These are phyloP conservation scores for Orchesella flavescens DNA, from an alignment of 2,888 invertebrate genomes.

Conservation along the genomic window DNA sequence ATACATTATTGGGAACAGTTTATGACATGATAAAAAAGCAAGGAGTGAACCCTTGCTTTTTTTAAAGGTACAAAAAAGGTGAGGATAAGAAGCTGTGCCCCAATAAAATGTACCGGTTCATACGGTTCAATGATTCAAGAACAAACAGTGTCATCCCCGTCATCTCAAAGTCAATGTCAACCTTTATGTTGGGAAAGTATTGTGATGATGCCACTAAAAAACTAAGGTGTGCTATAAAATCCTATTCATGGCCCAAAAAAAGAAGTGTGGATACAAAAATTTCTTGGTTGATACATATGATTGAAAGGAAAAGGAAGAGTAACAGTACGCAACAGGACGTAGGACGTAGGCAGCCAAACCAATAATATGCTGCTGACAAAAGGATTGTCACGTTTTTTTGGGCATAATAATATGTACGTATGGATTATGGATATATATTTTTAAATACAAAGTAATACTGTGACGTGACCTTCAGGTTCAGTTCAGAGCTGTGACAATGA, in stretches of 20 bases:
- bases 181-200: conserved; percentile 7
- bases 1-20: neutral
- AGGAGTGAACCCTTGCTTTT: conserved; percentile 22
- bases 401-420: neutral
- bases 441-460: no score
- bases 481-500: conserved; percentile 1
- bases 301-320: conserved; percentile 52
- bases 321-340: no score
- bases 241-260: no score
- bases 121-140: conserved; percentile 34
- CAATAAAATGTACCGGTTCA: conserved; percentile 52
- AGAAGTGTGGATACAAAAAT: no score
- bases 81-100: conserved; percentile 34
- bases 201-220: no score
- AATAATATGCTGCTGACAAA: conserved; percentile 1
- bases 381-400: conserved; percentile 17
- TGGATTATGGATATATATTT: no score
- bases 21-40: neutral
- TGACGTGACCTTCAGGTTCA: conserved; percentile 32
- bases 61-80: neutral
- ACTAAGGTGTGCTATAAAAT: no score
- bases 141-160: conserved; percentile 2
- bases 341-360: no score
- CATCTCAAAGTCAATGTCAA: conserved; percentile 54
- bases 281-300: neutral